Conservation (phyloP, 2,888 invertebrate species). For the Epirrita christyi region DNA sequence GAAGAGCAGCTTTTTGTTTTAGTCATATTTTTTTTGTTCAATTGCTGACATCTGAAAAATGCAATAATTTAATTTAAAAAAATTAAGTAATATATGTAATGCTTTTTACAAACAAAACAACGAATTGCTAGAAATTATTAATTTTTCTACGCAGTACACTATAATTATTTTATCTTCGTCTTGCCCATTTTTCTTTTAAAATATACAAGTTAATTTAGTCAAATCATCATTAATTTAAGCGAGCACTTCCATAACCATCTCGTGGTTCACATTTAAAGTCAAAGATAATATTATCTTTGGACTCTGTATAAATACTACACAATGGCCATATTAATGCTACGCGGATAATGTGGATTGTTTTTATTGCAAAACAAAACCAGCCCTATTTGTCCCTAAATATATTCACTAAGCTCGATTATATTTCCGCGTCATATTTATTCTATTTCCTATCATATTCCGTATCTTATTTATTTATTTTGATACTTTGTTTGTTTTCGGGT, state of each 20-base stretch:
- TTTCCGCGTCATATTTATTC: conserved; percentile 56
- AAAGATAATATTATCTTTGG: conserved; percentile 38
- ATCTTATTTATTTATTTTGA: conserved; percentile 20
- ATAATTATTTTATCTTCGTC: no score
- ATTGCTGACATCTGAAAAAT: no score
- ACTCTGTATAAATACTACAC: conserved; percentile 33
- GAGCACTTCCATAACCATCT: conserved; percentile 12
- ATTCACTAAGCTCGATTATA: conserved; percentile 42
- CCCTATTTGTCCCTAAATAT: not conserved
- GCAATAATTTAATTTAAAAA: no score
- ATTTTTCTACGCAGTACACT: no score
- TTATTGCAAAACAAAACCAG: conserved; percentile 23
- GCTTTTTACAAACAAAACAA: no score
- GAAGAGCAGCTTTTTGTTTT: conserved; percentile 6
- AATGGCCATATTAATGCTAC: conserved; percentile 16
- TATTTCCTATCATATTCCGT: conserved; percentile 42
- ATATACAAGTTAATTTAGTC: no score
- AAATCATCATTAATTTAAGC: conserved; percentile 14
- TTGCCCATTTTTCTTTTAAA: no score
- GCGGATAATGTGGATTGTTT: conserved; percentile 22
- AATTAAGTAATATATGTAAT: no score
- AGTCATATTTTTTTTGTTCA: conserved; percentile 2
- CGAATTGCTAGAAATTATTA: no score
- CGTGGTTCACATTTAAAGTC: conserved; percentile 31
- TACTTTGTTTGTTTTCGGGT: conserved; percentile 14